Base-by-base conservation (phyloP, 2,888 invertebrate species). In the Cosmia trapezina region DNA sequence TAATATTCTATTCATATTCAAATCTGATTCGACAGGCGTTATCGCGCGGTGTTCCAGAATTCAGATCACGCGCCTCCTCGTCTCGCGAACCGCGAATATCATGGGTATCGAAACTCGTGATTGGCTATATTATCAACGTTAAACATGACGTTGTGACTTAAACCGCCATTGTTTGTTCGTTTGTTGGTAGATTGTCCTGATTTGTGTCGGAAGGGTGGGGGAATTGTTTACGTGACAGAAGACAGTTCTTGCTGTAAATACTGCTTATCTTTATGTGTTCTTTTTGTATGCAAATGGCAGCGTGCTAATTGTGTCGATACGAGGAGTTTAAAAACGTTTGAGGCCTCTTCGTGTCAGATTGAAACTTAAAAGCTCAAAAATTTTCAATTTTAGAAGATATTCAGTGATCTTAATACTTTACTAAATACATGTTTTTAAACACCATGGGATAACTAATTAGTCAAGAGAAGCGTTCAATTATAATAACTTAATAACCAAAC, bases 1-100 rank as follows among this genome's bases (percentile, higher is more conserved):
- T 94, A 95, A 93, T 93, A 94, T 95, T 94, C 94, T 87, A 93
- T 94, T 93, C 95, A 94, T 95, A 95, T 95, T 95, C 94, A 95
- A 95, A 95, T 95, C 90, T 91, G 91, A 92, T 92, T 93, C 92
- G 93, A 90, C 91, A 89, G 91, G 91, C 91, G 93, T 93, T 95
- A 94, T 94, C 93, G 86, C 81, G 81, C 76, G 78, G 76, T 81
- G 79, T 84, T 89, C 86, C 70, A 71, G 89, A 83, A 95, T 94
- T 93, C 95, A 74, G 86, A 91, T 93, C 95, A 96, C 95, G 95
- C 91, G 86, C 91, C 78, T 61, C 72, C 80, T 70, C 80, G 82
- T 82, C 77, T 80, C 87, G 74, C 91, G 91, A 91, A 91, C 91
- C 92, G 86, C 89, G 87, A 88, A 89, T 87, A 88, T 82, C 73